A percentile compares a stretch with the other conserved stretches of the same genome.
Conservation (phyloP, 2,113 vertebrate genomes). For the Stigmatopora argus region DNA sequence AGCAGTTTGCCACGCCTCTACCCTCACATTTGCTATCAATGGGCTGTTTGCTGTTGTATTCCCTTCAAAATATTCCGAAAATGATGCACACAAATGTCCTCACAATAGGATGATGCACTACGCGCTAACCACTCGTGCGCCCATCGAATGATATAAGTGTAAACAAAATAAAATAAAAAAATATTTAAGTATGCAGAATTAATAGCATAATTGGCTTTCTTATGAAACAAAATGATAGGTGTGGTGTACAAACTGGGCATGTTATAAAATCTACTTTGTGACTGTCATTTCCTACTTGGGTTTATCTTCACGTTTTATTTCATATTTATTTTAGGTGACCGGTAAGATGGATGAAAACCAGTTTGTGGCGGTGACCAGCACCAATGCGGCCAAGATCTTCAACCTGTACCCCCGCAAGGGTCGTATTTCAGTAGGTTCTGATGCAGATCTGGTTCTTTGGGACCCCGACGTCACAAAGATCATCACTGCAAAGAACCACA, state of each 20-base stretch:
- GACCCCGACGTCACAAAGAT: conserved; percentile 90
- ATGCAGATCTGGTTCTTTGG: conserved; percentile 95
- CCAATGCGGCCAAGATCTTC: conserved; percentile 96
- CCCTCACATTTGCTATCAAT: too few species aligned
- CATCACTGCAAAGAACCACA: conserved; percentile 96
- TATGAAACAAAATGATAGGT: too few species aligned
- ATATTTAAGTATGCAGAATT: too few species aligned
- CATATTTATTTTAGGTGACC: conserved; percentile 76
- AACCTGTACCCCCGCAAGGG: conserved; percentile 96
- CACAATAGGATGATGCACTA: too few species aligned
- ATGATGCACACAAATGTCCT: too few species aligned
- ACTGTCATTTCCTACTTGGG: not conserved
- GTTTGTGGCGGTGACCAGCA: conserved; percentile 97
- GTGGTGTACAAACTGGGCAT: not conserved
- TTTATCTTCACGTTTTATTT: not conserved
- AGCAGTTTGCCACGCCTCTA: too few species aligned
- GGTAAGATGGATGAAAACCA: conserved; percentile 99
- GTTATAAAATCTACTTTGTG: not conserved
- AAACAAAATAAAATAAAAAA: too few species aligned
- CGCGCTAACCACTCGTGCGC: too few species aligned
- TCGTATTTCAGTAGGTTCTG: conserved; percentile 91
- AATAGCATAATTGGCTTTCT: too few species aligned
- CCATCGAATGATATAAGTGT: too few species aligned
- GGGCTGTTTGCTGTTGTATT: too few species aligned
- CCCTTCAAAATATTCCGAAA: too few species aligned